These are phyloP conservation scores for Burhinus oedicnemus DNA, from an alignment of 2,113 vertebrate species.

Conservation along the genomic window DNA sequence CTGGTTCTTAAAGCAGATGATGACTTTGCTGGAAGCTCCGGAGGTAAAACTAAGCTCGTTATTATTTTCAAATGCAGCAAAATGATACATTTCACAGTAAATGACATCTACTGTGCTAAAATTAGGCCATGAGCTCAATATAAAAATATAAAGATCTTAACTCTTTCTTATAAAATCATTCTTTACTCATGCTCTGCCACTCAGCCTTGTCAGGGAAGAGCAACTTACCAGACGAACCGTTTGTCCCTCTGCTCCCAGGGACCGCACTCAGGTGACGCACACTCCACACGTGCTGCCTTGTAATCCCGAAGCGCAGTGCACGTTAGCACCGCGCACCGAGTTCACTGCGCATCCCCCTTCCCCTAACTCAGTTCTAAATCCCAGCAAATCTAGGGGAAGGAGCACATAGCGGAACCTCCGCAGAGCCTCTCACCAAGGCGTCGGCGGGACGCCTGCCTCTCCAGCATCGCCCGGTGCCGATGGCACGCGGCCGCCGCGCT, in stretches of 20 bases:
- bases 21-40: background rate
- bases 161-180: background rate
- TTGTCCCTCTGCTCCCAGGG: background rate
- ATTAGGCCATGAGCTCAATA: background rate
- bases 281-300: background rate
- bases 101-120: background rate
- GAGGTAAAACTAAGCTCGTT: background rate
- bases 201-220: background rate
- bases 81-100: background rate
- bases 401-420: background rate
- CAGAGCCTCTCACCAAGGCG: too few relatives aligned
- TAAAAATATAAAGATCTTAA: background rate
- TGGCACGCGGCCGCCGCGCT: background rate
- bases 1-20: background rate
- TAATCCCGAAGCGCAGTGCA: background rate
- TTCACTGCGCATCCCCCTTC: too few relatives aligned
- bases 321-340: background rate
- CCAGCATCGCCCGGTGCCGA: background rate
- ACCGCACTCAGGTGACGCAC: background rate
- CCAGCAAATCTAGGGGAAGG: background rate
- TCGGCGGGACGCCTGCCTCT: background rate
- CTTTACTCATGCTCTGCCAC: background rate
- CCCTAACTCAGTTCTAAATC: background rate
- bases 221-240: rapidly evolving
- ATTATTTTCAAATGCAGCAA: background rate